Base-by-base conservation (phyloP, 2,888 invertebrate genomes). In the Lasioglossum lativentre region DNA sequence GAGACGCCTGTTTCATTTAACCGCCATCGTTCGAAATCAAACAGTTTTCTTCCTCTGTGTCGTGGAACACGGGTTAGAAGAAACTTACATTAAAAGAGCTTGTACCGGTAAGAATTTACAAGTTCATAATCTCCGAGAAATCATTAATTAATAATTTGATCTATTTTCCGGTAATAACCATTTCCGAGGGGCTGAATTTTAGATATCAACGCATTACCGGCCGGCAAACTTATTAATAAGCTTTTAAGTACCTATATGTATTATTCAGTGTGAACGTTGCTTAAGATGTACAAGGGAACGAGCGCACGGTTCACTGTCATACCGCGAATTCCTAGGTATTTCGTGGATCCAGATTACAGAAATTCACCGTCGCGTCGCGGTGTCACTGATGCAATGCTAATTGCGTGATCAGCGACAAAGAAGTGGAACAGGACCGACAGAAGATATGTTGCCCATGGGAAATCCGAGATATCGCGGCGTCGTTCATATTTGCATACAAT, bases 401-500 rank as follows among this genome's bases (percentile, higher is more conserved):
- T 87, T 86, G 70, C 72, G 78, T 66, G 80, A 83, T 86, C 77
- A 72, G 30, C 66, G 42, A 59, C 10, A 70, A 75, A 76, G 82
- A 75, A 85, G 81, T 73, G 78, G 79, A 86, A 78, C 78, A 78
- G 6, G 71, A 38, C 63, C 52, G 81, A 30, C 73, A 16, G 79
- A 56, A 23, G 76, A 79, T 76, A 80, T 45, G 73, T 23, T 27
- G 27, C 42, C n/a, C 34, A 38, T 66, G 73, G 63, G 83, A 86
- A 86, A 89, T 52, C 73, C 75, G 87, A 78, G 90, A 84, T 87
- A 88, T 81, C 88, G 83, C 66, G 14, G 78, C 76, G 80, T 80
- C 88, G 87, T 63, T 76, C 73, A 59, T 79, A 90, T 92, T 92
- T 90, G 89, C 90, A 88, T 89, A 89, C 89, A 92, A 92, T 90